Evolutionary conservation across 2,113 vertebrate species (phyloP).

Genomic region (Toxostoma redivivum): DNA sequence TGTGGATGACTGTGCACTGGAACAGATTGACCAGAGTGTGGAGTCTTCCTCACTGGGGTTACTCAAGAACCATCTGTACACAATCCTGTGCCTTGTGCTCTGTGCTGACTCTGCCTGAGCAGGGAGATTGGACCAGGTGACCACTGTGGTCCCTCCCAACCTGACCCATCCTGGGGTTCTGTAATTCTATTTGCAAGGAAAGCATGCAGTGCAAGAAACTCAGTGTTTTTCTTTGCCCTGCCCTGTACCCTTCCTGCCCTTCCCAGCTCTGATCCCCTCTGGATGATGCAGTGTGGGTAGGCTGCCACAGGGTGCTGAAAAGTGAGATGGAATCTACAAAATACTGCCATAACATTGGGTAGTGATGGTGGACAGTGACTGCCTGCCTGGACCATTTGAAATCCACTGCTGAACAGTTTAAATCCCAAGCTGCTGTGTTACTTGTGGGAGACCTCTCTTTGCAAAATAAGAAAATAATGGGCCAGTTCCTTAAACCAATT

Average conservation of each 20-base stretch:
- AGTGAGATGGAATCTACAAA: not conserved
- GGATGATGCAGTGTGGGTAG: accelerated
- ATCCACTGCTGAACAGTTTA: not conserved
- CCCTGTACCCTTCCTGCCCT: not conserved
- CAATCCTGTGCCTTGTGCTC: not conserved
- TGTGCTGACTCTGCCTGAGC: not conserved
- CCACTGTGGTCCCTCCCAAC: too few species aligned
- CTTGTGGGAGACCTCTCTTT: not conserved
- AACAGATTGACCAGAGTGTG: not conserved
- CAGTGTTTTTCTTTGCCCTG: accelerated
- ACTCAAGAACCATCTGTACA: not conserved
- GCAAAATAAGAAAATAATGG: not conserved
- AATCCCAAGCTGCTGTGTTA: not conserved
- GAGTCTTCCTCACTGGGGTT: not conserved
- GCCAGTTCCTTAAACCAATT: not conserved
- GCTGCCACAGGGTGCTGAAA: accelerated
- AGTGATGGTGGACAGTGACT: not conserved
- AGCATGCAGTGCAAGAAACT: not conserved
- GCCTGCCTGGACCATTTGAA: not conserved
- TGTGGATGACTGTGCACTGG: accelerated
- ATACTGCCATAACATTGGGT: accelerated
- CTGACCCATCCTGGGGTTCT: not conserved
- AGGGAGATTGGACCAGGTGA: not conserved
- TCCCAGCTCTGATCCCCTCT: not conserved
- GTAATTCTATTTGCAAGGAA: not conserved